A percentile compares a stretch with the other conserved stretches of the same genome.
These are phyloP conservation scores for Pseudococcus viburni DNA, from an alignment of 2,888 invertebrate genomes.

Conservation along the genomic window DNA sequence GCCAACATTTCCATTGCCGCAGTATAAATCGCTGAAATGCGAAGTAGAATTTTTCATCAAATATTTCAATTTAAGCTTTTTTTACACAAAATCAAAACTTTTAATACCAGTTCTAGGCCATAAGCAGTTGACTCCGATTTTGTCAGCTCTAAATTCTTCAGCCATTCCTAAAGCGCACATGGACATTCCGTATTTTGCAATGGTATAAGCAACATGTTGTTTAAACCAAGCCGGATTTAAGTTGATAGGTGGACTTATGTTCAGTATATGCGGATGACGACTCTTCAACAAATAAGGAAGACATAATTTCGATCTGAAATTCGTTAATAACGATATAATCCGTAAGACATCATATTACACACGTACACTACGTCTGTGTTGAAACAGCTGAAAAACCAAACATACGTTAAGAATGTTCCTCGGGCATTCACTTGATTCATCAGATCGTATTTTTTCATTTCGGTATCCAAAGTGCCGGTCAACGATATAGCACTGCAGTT, in stretches of 20 bases:
- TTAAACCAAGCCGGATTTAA: slow-evolving; percentile 92
- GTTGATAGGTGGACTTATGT: slow-evolving; percentile 93
- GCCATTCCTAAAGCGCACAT: slow-evolving; percentile 98
- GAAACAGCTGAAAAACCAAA: not conserved
- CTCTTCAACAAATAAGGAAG: slow-evolving; percentile 89
- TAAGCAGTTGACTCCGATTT: slow-evolving; percentile 93
- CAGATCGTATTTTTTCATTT: slow-evolving; percentile 96
- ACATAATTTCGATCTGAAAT: slow-evolving; percentile 87
- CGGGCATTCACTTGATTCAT: slow-evolving; percentile 96
- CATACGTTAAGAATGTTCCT: slow-evolving; percentile 86
- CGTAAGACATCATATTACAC: slow-evolving; percentile 22
- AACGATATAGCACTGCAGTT: slow-evolving; percentile 96
- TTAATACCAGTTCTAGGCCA: slow-evolving; percentile 91
- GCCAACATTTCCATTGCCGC: slow-evolving; percentile 92
- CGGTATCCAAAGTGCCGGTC: slow-evolving; percentile 85
- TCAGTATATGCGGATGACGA: slow-evolving; percentile 92
- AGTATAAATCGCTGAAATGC: slow-evolving; percentile 84
- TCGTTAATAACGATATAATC: not conserved
- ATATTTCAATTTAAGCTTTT: not conserved
- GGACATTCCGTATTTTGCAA: slow-evolving; percentile 99
- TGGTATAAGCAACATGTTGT: slow-evolving; percentile 94
- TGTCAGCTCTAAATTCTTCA: slow-evolving; percentile 86
- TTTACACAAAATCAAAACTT: too few species aligned
- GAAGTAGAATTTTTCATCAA: slow-evolving; percentile 2
- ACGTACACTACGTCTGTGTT: not conserved